A percentile compares a stretch with the other conserved stretches of the same genome.
These are phyloP conservation scores for Umimayanthus chanpuru DNA, from an alignment of 92 coral and sea anemone genomes.

Conservation along the genomic window DNA sequence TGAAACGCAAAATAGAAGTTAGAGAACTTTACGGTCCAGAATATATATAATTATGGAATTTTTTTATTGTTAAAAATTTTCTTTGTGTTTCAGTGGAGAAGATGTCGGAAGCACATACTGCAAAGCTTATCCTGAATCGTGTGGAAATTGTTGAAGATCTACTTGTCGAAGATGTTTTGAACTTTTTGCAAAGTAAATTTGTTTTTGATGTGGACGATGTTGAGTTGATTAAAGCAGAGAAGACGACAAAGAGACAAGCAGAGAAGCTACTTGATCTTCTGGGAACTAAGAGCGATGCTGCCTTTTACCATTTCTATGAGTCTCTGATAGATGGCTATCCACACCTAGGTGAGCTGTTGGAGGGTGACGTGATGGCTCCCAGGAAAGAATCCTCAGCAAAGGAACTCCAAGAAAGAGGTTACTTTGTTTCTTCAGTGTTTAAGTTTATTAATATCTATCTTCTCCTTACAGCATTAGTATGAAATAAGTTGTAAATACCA, in stretches of 20 bases:
- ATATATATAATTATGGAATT: no score
- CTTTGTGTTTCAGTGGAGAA: constrained; percentile 52
- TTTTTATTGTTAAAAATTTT: neutral
- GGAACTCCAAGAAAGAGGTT: constrained; percentile 79
- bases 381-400: constrained; percentile 69
- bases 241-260: constrained; percentile 75
- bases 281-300: constrained; percentile 80
- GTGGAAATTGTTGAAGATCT: constrained; percentile 91
- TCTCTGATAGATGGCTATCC: constrained; percentile 85
- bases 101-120: constrained; percentile 69
- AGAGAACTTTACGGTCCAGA: no score
- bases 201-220: constrained; percentile 84
- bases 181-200: constrained; percentile 70
- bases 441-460: no score
- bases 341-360: constrained; percentile 80
- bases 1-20: no score
- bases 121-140: constrained; percentile 62
- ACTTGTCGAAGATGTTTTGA: constrained; percentile 82
- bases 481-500: no score
- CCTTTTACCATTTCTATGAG: constrained; percentile 77
- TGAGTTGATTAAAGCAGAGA: constrained; percentile 82
- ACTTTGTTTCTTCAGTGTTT: neutral
- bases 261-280: constrained; percentile 87
- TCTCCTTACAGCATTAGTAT: no score
- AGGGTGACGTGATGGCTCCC: constrained; percentile 47